These are phyloP conservation scores for Orestias chungarensis DNA, from an alignment of 2,797 vertebrate species.

Conservation along the genomic window DNA sequence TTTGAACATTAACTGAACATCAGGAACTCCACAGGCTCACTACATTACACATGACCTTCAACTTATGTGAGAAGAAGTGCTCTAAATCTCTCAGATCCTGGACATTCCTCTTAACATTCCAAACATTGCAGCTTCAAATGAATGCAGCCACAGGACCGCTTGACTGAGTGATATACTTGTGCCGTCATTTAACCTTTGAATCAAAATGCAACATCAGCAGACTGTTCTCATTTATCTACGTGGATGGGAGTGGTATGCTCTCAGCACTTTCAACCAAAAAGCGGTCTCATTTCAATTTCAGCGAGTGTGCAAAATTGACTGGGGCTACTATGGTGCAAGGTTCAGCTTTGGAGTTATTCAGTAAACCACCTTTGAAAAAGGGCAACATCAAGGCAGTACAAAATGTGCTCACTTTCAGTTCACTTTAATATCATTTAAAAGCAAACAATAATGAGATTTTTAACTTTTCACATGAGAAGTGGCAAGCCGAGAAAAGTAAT, in stretches of 20 bases:
- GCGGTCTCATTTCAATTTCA: constrained; percentile 12
- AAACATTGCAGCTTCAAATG: constrained; percentile 17
- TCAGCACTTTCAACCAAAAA: constrained; percentile 13
- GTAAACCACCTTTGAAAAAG: background rate
- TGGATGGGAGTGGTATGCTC: background rate
- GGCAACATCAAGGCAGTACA: background rate
- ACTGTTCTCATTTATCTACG: constrained; percentile 20
- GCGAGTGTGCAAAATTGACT: constrained; percentile 7
- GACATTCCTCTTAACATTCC: constrained; percentile 2
- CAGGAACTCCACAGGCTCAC: background rate
- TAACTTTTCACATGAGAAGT: background rate
- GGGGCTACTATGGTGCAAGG: background rate
- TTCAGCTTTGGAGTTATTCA: background rate
- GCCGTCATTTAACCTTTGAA: constrained; percentile 47
- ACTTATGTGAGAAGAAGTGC: constrained; percentile 4
- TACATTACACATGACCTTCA: constrained; percentile 17
- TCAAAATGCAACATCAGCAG: constrained; percentile 40
- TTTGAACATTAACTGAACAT: constrained; percentile 5
- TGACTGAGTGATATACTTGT: constrained; percentile 26
- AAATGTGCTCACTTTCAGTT: background rate
- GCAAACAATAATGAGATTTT: background rate
- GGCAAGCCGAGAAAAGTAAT: background rate
- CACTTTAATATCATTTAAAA: background rate
- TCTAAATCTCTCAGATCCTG: constrained; percentile 8
- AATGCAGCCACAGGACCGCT: constrained; percentile 6